Evolutionary conservation across 2,113 vertebrate genomes (phyloP), one percentile per base, ranked within the genome.

Genomic region (Tamias sibiricus): DNA sequence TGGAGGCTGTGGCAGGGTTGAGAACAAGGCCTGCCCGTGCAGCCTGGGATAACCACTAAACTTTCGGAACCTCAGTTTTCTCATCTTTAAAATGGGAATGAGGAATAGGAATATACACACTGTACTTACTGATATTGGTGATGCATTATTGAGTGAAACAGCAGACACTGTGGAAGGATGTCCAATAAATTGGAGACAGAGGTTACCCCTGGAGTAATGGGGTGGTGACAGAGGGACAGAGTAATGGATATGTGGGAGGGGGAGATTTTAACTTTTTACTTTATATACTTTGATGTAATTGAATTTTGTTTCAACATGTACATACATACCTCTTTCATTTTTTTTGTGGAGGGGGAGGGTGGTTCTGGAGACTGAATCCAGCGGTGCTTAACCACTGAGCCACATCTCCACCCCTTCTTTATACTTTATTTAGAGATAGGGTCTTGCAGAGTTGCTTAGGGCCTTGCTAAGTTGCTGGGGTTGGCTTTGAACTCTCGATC

Each of bases 31-130:
- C 42, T 84, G 49, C 37, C n/a, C 4, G 2, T 62, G 69, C 22
- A 69, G 85, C 30, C 85, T 44, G 35, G 16, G 71, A 47, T 26
- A 72, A 44, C 64, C 49, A 17, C 4, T 30, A 92, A 37, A 0
- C 35, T 72, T 42, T 74, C 59, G 74, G 76, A 64, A 30, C 71
- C 54, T 75, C 42, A n/a, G 8, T 77, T 82, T 83, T 77, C 64
- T 96, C 69, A 71, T 77, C 64, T 91, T 85, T 84, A 90, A 96
- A 87, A 85, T 94, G 35, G n/a, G 35, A 64, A 5, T 12, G 42
- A 79, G 49, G 59, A 32, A 14, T 71, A 79, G 49, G 59, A 32
- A 14, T 71, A 14, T 8, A 16, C 19, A 37, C 47, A 28, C 17
- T 49, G 9, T 57, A 6, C 10, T 57, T 26, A 32, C 22, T n/a